Evolutionary conservation across 2,888 invertebrate species (phyloP).

Genomic region (Eupithecia pulchellata): DNA sequence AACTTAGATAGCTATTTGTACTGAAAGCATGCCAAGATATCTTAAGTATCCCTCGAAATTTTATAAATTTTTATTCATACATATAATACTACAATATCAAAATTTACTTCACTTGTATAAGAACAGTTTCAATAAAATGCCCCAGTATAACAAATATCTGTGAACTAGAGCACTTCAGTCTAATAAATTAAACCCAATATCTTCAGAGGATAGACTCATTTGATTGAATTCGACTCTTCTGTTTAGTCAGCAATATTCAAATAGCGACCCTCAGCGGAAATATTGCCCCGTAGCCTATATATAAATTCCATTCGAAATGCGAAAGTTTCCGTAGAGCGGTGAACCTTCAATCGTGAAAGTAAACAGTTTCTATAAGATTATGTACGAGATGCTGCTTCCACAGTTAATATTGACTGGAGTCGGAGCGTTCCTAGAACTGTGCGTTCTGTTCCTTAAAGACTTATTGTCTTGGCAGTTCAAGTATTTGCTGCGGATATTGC

Average conservation of each 20-base stretch:
- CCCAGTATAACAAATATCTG: not conserved
- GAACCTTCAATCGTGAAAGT: constrained; percentile 77
- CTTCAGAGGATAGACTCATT: constrained; percentile 43
- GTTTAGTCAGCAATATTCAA: constrained; percentile 77
- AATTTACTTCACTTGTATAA: not conserved
- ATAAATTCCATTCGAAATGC: constrained; percentile 79
- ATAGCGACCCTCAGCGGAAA: constrained; percentile 71
- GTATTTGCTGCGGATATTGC: constrained; percentile 65
- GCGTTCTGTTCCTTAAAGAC: constrained; percentile 51
- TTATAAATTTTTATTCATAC: not conserved
- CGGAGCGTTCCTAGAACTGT: constrained; percentile 48
- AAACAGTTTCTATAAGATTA: constrained; percentile 83
- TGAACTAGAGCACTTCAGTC: not conserved
- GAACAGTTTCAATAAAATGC: not conserved
- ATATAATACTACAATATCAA: not conserved
- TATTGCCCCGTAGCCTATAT: constrained; percentile 79
- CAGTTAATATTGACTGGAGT: constrained; percentile 74
- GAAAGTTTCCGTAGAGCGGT: constrained; percentile 74
- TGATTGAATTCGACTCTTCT: constrained; percentile 61
- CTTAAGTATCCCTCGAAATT: not conserved
- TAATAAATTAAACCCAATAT: constrained; percentile 29
- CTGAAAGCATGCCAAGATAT: not conserved
- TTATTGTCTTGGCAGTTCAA: constrained; percentile 63
- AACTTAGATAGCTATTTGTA: not conserved
- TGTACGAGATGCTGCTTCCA: constrained; percentile 73